Evolutionary conservation across 2,888 invertebrate species (phyloP).

Genomic region (Protophormia terraenovae): DNA sequence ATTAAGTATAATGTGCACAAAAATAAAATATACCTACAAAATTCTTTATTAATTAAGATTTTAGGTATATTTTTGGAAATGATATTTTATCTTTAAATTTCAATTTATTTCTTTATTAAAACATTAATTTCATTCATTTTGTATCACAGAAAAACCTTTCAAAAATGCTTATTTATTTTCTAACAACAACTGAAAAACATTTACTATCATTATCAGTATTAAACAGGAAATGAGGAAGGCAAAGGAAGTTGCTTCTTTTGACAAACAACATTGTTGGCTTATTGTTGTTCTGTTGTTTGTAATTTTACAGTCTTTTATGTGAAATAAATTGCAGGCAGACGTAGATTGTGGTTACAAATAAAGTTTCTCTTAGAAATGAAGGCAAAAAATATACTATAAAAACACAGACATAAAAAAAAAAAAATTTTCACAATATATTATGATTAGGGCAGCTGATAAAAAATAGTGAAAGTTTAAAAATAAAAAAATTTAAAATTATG

Average conservation of each 20-base stretch:
- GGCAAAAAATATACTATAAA: too few relatives aligned
- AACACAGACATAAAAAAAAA: too few relatives aligned
- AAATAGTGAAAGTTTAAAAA: too few relatives aligned
- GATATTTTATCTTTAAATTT: neutral
- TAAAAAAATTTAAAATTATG: too few relatives aligned
- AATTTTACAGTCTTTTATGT: neutral
- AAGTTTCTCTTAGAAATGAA: too few relatives aligned
- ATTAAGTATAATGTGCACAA: too few relatives aligned
- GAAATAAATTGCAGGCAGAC: neutral
- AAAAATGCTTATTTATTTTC: neutral
- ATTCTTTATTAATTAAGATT: too few relatives aligned
- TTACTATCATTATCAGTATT: neutral
- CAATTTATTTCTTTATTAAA: too few relatives aligned
- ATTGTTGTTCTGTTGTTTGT: neutral
- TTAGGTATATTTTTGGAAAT: too few relatives aligned
- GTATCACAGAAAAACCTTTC: neutral
- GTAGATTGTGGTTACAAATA: neutral
- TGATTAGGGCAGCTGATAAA: too few relatives aligned
- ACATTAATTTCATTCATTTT: neutral
- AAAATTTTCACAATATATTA: too few relatives aligned
- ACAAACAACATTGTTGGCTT: constrained; percentile 5
- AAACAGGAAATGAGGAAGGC: constrained; percentile 34
- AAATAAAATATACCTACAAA: too few relatives aligned
- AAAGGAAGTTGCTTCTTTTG: constrained; percentile 37
- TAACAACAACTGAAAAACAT: neutral